Base-by-base conservation (phyloP, 2,888 invertebrate genomes). In the Xanthorhoe spadicearia region DNA sequence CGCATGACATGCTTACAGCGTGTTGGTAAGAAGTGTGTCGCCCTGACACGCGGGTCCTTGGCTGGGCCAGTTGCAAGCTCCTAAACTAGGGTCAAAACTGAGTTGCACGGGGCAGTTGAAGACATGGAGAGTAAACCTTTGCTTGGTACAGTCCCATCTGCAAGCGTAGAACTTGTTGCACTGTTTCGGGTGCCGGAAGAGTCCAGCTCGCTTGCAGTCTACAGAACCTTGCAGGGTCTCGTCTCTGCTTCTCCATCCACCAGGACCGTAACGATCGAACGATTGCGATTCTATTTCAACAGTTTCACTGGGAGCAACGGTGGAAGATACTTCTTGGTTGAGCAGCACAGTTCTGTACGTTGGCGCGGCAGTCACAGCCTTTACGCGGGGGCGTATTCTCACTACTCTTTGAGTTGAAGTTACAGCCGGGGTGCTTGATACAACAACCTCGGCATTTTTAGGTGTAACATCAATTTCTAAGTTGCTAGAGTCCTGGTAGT, bases 121-220 rank as follows among this genome's bases (percentile, higher is more conserved):
- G 1, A 96, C 94, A 79, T 96, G 96, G 7, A 97, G 92, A 1
- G 96, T 96, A 83, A 95, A 97, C 75, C 94, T 94, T 74, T 96
- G 95, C 80, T 96, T 96, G 81, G 95, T 95, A 71, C 95, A 94
- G 83, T 97, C 97, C 96, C 96, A 97, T 84, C 96, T 94, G 83
- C 97, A 97, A 38, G 96, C 95, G 81, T 97, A 97, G 93, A 97
- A 97, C 82, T 97, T 96, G 83, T 96, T 96, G 80, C 97, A 97
- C 77, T 95, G 95, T 72, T 95, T 95, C 0, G 97, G 97, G 82
- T 97, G 97, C 92, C 93, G 94, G 93, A 93, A 95, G 70, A 93
- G 86, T 74, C 95, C 95, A 43, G 94, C 94, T 80, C 95, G 87
- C 82, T 95, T 91, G 76, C 95, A 95, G 74, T 95, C 94, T 7